Evolutionary conservation across 2,888 invertebrate species (phyloP), one percentile per base, ranked within the genome.

Genomic region (Rhaphigaster nebulosa): DNA sequence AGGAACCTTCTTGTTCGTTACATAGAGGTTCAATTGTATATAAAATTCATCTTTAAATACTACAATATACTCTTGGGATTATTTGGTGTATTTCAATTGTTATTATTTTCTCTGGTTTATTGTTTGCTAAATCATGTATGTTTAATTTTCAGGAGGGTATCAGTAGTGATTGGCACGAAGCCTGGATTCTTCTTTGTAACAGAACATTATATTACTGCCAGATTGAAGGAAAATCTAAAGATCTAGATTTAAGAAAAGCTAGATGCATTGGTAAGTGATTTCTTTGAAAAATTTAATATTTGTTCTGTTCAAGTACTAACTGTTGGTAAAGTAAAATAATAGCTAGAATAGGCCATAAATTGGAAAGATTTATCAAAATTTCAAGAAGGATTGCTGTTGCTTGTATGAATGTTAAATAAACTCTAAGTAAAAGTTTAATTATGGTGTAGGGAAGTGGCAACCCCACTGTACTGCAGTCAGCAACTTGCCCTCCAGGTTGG

Each of bases 161-260:
- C 60, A 96, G 96, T 87, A 96, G 96, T 0, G 94, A 95, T 90
- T 97, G 98, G 97, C 95, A 95, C 60, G 96, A 97, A n/a, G 96
- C 97, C 0, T 98, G 97, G 97, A 93, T 97, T 90, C 95, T 97
- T 93, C 94, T 98, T 56, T 95, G 96, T 91, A 95, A 96, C 89
- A 94, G 96, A 29, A 95, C 94, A 56, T 94, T 97, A 87, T 94
- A 95, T 91, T 96, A 96, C 93, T 95, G 95, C 90, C 94, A 94
- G 18, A 95, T 95, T 88, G 93, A 93, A 29, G 95, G 94, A 65
- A 94, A 94, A 76, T 94, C 94, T 34, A 94, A 96, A 20, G 95
- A 95, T 93, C 95, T 97, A 92, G 97, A 98, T 94, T 94, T 98
- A 90, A 94, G 97, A 89, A 97, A 97, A 94, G 97, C 97, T 0